Percentiles rank a stretch among this genome's conserved stretches.
Conservation (phyloP, 1,140 invertebrate genomes). For the Aplysia californica region DNA sequence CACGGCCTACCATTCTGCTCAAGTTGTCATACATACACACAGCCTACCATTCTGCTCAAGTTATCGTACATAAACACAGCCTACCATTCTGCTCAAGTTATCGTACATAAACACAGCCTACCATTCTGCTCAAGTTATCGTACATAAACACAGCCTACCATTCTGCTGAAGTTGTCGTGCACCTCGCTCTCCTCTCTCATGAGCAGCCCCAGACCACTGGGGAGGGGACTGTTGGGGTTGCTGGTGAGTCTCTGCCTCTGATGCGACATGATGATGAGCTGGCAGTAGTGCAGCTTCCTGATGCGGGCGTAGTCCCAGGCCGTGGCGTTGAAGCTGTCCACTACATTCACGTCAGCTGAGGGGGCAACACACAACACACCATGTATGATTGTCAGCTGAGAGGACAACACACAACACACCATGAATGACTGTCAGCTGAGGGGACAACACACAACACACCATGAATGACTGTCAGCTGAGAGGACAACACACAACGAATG, state of each 20-base stretch:
- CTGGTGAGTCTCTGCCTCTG: conserved; percentile 54
- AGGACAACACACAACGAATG: background rate
- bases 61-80: background rate
- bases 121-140: conserved; percentile 33
- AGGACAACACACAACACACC: too few relatives aligned
- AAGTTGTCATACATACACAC: too few relatives aligned
- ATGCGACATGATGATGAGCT: conserved; percentile 66
- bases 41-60: too few relatives aligned
- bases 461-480: background rate
- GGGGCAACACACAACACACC: too few relatives aligned
- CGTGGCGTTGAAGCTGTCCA: conserved; percentile 61
- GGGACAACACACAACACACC: background rate
- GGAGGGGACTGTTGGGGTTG: conserved; percentile 51
- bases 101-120: background rate
- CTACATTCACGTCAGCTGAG: conserved; percentile 57
- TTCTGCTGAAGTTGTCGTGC: conserved; percentile 33
- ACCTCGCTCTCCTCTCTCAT: conserved; percentile 24
- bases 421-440: too few relatives aligned
- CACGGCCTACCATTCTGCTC: conserved; percentile 3
- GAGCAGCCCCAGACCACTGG: conserved; percentile 47
- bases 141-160: conserved; percentile 10
- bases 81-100: too few relatives aligned
- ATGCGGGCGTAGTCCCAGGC: conserved; percentile 65
- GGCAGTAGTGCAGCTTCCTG: conserved; percentile 65
- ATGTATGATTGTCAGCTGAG: too few relatives aligned